Evolutionary conservation across 1,140 invertebrate species (phyloP), one percentile per base, ranked within the genome.

Genomic region (Halictus rubicundus): DNA sequence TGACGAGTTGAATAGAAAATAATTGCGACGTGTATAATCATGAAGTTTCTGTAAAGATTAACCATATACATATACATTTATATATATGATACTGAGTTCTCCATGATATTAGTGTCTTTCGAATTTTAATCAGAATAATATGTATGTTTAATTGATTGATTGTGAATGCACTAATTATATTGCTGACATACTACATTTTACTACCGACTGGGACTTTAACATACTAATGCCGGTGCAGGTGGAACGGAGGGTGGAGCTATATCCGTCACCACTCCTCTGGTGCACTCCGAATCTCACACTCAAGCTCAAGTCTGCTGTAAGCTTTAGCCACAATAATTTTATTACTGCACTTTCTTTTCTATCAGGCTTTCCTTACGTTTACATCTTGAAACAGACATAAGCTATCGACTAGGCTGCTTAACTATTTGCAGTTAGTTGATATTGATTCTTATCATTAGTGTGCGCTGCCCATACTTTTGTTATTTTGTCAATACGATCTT

Each of bases 221-320:
- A 90, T 89, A 93, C 92, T 93, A 93, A 93, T 93, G 86, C 88
- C 85, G 91, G 91, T 91, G 89, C 91, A 93, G 92, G 91, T 92
- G 91, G 89, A 90, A 92, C 87, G 83, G 89, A 91, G 84, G 87
- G 87, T 90, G 91, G 88, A 91, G 86, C 89, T 89, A 89, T 89
- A 86, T 85, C 84, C 86, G 87, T 90, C 83, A 88, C 89, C 89
- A 91, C 89, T 92, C 91, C 88, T 92, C 82, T 90, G 89, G 87
- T 90, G 86, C 88, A 90, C 86, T 88, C 82, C 86, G 88, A 92
- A 78, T 90, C 88, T 88, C 89, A 89, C 85, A 81, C 86, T 82
- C 91, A 92, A 92, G 88, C 88, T 88, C 91, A 90, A 89, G 88
- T 90, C 85, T 88, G 88, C 89, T 92, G 92, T 92, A 93, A 93